These are phyloP conservation scores for Leptogaster cylindrica DNA, from an alignment of 2,888 invertebrate species.

Conservation along the genomic window DNA sequence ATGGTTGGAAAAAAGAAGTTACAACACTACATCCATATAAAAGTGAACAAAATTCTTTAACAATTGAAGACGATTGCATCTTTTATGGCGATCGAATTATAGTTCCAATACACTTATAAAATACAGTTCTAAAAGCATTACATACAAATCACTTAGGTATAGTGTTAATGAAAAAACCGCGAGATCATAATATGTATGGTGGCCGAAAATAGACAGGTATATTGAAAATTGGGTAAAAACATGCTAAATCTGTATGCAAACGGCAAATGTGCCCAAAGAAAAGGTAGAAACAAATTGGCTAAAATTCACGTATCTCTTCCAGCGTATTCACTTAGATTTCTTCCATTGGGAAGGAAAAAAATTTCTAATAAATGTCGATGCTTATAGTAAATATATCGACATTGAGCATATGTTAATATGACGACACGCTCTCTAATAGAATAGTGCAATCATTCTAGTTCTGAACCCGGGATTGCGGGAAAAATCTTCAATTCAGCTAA, in stretches of 20 bases:
- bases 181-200: constrained; percentile 52
- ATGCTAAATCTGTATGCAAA: constrained; percentile 45
- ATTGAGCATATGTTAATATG: not conserved
- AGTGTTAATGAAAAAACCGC: constrained; percentile 52
- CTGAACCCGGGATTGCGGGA: too few species aligned
- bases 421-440: not conserved
- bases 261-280: not conserved
- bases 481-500: too few species aligned
- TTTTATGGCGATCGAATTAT: constrained; percentile 46
- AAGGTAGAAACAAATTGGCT: not conserved
- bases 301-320: not conserved
- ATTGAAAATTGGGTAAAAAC: constrained; percentile 49
- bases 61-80: constrained; percentile 32
- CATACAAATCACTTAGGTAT: constrained; percentile 52
- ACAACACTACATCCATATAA: not conserved
- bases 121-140: constrained; percentile 46
- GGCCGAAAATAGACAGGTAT: constrained; percentile 52
- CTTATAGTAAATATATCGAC: constrained; percentile 1
- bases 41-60: not conserved
- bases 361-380: not conserved
- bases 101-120: constrained; percentile 44
- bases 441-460: too few species aligned
- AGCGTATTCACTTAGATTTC: constrained; percentile 6
- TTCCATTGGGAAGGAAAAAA: not conserved
- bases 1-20: constrained; percentile 26